Evolutionary conservation across 2,888 invertebrate genomes (phyloP).

Genomic region (Metellina segmentata): DNA sequence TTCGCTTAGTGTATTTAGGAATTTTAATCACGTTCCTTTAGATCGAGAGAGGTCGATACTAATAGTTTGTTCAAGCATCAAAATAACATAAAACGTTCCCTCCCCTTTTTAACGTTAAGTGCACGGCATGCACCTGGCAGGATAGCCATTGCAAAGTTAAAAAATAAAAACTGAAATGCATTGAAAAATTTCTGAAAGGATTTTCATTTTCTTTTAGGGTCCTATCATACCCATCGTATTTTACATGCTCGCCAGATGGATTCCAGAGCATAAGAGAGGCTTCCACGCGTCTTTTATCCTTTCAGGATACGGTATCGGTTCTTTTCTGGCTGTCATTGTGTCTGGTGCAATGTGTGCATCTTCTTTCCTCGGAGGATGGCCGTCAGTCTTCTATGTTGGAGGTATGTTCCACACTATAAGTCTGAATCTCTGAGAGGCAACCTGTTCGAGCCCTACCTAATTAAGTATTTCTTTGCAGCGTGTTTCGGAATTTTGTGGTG

Average conservation of each 20-base stretch:
- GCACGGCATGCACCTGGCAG: too few species aligned
- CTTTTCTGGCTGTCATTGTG: conserved; percentile 64
- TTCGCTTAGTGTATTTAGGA: too few species aligned
- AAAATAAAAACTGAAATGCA: too few species aligned
- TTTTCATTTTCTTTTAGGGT: conserved; percentile 31
- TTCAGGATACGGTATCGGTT: conserved; percentile 59
- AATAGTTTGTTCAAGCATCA: too few species aligned
- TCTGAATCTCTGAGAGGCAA: too few species aligned
- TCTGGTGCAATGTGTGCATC: conserved; percentile 66
- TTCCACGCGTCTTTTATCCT: conserved; percentile 69
- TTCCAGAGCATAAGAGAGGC: conserved; percentile 57
- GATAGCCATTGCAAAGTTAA: too few species aligned
- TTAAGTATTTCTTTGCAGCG: conserved; percentile 6
- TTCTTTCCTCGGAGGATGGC: conserved; percentile 59
- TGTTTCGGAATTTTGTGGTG: conserved; percentile 58
- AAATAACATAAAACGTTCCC: too few species aligned
- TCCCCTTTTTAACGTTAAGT: too few species aligned
- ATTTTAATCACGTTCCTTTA: too few species aligned
- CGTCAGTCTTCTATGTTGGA: conserved; percentile 61
- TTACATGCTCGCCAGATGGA: conserved; percentile 66
- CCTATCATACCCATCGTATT: conserved; percentile 63
- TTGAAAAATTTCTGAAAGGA: not conserved
- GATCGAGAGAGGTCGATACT: too few species aligned
- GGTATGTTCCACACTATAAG: conserved; percentile 22
- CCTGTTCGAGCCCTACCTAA: too few species aligned